phyloP scores from a whole-genome alignment of 2,888 invertebrate genomes.

The Automeris io region DNA sequence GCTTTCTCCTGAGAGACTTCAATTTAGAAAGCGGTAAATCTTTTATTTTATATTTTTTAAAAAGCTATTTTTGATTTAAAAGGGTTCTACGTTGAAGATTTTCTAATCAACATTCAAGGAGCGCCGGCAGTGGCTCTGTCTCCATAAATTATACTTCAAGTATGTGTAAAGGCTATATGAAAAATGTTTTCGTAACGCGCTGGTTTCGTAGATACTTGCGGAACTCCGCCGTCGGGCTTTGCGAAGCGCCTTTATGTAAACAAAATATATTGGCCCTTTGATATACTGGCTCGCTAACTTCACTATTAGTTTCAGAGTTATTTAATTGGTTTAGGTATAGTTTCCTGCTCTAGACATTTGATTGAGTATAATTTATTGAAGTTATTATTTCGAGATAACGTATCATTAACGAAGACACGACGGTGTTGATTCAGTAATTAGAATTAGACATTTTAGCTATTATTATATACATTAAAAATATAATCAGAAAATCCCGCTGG shows the following conservation, averaged over 20 bases:
- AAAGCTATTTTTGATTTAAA: conserved; percentile 29
- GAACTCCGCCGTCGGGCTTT: conserved; percentile 30
- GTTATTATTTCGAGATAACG: no score
- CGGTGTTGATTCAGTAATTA: no score
- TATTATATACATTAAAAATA: no score
- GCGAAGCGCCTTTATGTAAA: conserved; percentile 39
- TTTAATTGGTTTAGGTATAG: conserved; percentile 22
- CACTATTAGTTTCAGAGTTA: conserved; percentile 41
- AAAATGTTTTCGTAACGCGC: conserved; percentile 60
- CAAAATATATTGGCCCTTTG: conserved; percentile 49
- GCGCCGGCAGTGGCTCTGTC: conserved; percentile 54
- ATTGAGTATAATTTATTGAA: not conserved
- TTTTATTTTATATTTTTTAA: conserved; percentile 3
- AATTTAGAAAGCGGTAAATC: conserved; percentile 3
- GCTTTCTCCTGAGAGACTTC: not conserved
- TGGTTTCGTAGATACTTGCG: conserved; percentile 39
- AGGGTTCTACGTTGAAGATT: conserved; percentile 36
- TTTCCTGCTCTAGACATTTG: conserved; percentile 4
- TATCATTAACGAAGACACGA: no score
- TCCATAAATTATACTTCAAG: conserved; percentile 72
- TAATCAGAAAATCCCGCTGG: no score
- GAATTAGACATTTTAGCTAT: no score
- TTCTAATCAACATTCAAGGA: conserved; percentile 69
- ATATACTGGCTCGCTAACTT: conserved; percentile 43
- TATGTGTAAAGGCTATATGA: conserved; percentile 66